These are phyloP conservation scores for Nothoprocta pentlandii DNA, from an alignment of 2,113 vertebrate species.

Conservation along the genomic window DNA sequence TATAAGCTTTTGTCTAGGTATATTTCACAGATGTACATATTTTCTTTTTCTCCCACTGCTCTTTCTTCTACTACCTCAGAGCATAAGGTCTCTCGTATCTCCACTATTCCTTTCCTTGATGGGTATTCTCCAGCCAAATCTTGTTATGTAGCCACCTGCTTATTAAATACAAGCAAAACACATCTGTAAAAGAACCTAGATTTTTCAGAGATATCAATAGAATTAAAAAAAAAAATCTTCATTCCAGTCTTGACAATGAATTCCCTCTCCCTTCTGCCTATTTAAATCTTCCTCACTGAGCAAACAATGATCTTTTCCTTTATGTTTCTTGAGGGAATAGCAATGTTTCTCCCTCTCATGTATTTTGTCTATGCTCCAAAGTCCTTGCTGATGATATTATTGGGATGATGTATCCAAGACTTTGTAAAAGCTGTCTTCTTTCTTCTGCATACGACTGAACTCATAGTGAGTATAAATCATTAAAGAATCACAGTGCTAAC, in stretches of 20 bases:
- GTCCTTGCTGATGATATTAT: slow-evolving; percentile 2
- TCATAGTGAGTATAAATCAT: not conserved
- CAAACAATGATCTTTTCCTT: not conserved
- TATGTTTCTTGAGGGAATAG: not conserved
- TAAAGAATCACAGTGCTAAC: not conserved
- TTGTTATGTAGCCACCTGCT: slow-evolving; percentile 41
- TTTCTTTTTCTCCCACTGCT: not conserved
- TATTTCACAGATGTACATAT: not conserved
- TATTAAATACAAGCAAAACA: slow-evolving; percentile 46
- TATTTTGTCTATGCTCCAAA: not conserved
- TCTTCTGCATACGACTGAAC: not conserved
- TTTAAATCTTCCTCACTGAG: not conserved
- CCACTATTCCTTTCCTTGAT: not conserved
- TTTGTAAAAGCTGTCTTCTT: slow-evolving; percentile 29
- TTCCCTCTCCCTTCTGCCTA: not conserved
- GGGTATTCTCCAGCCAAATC: slow-evolving; percentile 3
- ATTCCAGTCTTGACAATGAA: not conserved
- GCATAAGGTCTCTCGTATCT: slow-evolving; percentile 2
- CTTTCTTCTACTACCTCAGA: not conserved
- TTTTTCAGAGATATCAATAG: not conserved
- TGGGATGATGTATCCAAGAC: not conserved
- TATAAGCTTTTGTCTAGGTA: not conserved
- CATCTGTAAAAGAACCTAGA: not conserved
- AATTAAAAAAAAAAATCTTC: slow-evolving; percentile 9
- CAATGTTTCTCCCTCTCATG: not conserved